A percentile compares a stretch with the other conserved stretches of the same genome.
These are phyloP conservation scores for Eulemur albifrons DNA, from an alignment of 2,797 vertebrate genomes.

Conservation along the genomic window DNA sequence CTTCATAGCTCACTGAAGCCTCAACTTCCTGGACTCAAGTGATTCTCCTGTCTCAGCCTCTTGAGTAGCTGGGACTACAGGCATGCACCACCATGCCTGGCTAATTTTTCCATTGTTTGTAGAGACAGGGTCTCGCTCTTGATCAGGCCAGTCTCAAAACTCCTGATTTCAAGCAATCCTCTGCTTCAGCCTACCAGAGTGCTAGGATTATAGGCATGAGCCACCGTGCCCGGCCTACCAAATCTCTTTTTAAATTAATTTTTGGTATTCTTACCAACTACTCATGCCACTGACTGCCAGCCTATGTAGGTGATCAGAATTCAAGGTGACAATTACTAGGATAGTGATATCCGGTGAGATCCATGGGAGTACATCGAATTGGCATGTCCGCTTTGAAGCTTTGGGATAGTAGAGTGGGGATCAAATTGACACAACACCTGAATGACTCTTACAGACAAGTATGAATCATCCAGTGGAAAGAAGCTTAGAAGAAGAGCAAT, in stretches of 20 bases:
- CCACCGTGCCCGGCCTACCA: not conserved
- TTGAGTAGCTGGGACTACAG: not conserved
- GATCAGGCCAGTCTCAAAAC: not conserved
- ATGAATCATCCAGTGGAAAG: not conserved
- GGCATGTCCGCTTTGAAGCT: not conserved
- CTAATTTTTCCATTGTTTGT: not conserved
- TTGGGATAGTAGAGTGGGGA: not conserved
- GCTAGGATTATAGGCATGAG: not conserved
- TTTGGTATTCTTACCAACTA: not conserved
- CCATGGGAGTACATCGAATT: not conserved
- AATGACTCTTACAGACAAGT: not conserved
- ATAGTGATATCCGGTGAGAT: not conserved
- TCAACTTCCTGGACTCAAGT: not conserved
- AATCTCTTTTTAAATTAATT: not conserved
- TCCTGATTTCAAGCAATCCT: not conserved
- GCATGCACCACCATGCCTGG: not conserved
- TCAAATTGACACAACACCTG: not conserved
- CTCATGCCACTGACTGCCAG: not conserved
- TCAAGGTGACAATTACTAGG: not conserved
- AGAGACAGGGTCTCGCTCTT: not conserved
- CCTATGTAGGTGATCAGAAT: not conserved
- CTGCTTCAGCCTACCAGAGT: not conserved
- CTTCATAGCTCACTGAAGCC: not conserved
- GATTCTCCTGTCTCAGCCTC: not conserved
- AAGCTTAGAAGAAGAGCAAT: not conserved